Evolutionary conservation across 2,888 invertebrate species (phyloP), one percentile per base, ranked within the genome.

Genomic region (Flexamia atlantica): DNA sequence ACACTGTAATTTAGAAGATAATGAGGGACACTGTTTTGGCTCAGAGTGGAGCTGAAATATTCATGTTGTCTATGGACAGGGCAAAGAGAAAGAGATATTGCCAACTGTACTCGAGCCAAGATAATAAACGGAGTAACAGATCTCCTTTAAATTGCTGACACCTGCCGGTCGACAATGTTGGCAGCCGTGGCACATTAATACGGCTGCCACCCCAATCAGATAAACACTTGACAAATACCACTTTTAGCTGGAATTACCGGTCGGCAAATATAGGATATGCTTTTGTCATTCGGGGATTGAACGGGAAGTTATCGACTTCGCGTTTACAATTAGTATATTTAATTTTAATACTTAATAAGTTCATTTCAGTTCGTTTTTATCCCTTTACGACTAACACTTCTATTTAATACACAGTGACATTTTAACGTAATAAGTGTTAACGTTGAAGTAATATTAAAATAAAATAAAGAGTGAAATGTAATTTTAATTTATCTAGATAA

Each of bases 91-190:
- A 76, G 46, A 76, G 40, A 76, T 76, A 76, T 46, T 46, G 76
- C 76, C 76, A 46, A 76, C 76, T 76, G 76, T 28, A 46, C 50
- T 50, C 40, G 23, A 76, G 70, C 70, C 70, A 70, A 70, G 76
- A 40, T 76, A 76, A 76, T 76, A 42, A 76, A 76, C 76, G 36
- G 76, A 42, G 76, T 76, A 40, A 76, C 76, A 46, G 76, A 76
- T 76, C 76, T 42, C 76, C 76, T 76, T 76, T 76, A 76, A 76
- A 76, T 76, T 76, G 76, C 46, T 42, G 50, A 76, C 76, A 76
- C 76, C 76, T 76, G 76, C 76, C 46, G 46, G 50, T 28, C 76
- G 40, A 64, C 64, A 64, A 64, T 64, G 64, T 64, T 64, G 64
- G 64, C 64, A 64, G 30, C 25, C 3, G 30, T 64, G 64, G 64